A percentile compares a stretch with the other conserved stretches of the same genome.
These are phyloP conservation scores for Aphrocallistes beatrix DNA, from an alignment of 37 sponge, comb jelly and placozoan genomes.

Conservation along the genomic window DNA sequence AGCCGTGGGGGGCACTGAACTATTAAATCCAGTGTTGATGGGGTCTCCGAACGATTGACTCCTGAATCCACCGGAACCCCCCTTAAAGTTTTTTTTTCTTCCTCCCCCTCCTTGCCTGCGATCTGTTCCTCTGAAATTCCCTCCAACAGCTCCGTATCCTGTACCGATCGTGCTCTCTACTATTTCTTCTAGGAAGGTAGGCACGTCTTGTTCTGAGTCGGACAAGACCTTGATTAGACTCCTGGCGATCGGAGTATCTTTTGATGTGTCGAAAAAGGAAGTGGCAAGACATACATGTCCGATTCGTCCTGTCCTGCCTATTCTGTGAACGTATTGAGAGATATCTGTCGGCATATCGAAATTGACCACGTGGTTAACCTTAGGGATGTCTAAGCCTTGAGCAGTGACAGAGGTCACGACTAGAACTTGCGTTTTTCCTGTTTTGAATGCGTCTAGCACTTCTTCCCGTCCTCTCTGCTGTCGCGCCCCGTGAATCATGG, in stretches of 20 bases:
- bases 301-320: conserved; percentile 86
- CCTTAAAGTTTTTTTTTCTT: not conserved
- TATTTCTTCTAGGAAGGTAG: conserved; percentile 64
- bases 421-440: conserved; percentile 60
- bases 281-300: conserved; percentile 81
- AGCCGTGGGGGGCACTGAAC: not conserved
- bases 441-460: conserved; percentile 72
- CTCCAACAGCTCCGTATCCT: conserved; percentile 59
- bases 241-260: conserved; percentile 60
- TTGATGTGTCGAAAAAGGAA: conserved; percentile 68
- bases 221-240: conserved; percentile 69
- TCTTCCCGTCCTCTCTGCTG: conserved; percentile 87
- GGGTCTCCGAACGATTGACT: conserved; percentile 4
- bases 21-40: not conserved
- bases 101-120: conserved; percentile 39
- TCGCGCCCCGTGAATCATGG: conserved; percentile 92
- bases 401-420: conserved; percentile 91
- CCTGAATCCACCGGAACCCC: not conserved
- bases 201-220: conserved; percentile 82
- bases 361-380: conserved; percentile 89
- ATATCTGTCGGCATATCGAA: conserved; percentile 74
- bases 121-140: conserved; percentile 74
- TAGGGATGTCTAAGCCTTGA: conserved; percentile 83
- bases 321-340: conserved; percentile 91
- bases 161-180: conserved; percentile 65